phyloP scores from a whole-genome alignment of 2,113 vertebrate genomes.

The Scolopax mira region DNA sequence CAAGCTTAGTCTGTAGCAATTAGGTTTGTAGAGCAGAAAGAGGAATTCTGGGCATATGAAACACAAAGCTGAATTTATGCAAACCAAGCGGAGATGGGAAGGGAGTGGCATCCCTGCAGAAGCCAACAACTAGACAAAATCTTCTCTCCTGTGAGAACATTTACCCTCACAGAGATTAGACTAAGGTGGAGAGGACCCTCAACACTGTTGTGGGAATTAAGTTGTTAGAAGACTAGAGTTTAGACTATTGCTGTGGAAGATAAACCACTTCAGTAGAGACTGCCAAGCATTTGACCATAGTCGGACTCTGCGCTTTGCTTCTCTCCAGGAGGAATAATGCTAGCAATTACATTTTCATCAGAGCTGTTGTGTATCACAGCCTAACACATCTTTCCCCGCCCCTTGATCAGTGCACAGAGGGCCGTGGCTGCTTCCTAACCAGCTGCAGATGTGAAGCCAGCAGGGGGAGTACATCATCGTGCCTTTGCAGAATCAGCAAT shows the following conservation, averaged over 20 bases:
- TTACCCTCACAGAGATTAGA: not conserved
- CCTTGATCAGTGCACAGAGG: accelerated
- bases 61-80: not conserved
- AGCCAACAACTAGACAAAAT: not conserved
- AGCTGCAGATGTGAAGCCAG: not conserved
- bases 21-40: not conserved
- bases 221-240: not conserved
- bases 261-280: not conserved
- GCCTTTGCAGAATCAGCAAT: not conserved
- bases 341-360: not conserved
- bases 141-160: not conserved
- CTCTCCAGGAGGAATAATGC: not conserved
- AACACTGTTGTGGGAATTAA: not conserved
- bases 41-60: not conserved
- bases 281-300: not conserved
- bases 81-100: not conserved
- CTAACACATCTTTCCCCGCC: not conserved
- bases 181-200: not conserved
- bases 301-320: not conserved
- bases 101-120: not conserved
- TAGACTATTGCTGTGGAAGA: not conserved
- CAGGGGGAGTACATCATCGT: not conserved
- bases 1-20: not conserved
- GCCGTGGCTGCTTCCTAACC: not conserved
- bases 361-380: not conserved